These are phyloP conservation scores for Silurus asotus DNA, from an alignment of 2,113 vertebrate species.

Conservation along the genomic window DNA sequence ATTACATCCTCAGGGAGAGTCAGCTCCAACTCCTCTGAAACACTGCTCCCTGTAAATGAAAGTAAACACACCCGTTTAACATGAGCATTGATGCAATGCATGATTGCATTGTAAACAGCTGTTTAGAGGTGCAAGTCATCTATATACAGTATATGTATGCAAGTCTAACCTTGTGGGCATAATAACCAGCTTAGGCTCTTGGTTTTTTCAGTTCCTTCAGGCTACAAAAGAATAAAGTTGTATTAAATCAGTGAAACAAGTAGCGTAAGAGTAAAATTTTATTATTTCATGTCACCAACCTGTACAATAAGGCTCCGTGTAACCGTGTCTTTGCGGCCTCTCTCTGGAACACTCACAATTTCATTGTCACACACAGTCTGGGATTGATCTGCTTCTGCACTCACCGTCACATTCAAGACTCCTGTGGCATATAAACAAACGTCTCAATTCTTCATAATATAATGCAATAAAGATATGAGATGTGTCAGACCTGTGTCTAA, in stretches of 20 bases:
- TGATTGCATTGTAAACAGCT: neutral
- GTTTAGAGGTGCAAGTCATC: neutral
- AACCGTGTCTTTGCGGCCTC: conserved; percentile 76
- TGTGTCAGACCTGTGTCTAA: neutral
- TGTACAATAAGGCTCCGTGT: conserved; percentile 74
- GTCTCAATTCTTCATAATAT: conserved; percentile 27
- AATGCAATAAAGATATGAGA: neutral
- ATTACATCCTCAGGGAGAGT: conserved; percentile 55
- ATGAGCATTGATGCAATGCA: neutral
- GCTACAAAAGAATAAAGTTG: conserved; percentile 56
- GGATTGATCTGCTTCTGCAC: conserved; percentile 72
- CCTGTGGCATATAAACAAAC: conserved; percentile 66
- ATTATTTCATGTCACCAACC: conserved; percentile 62
- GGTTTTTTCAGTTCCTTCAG: conserved; percentile 71
- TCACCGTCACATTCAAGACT: conserved; percentile 72
- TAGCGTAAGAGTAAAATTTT: neutral
- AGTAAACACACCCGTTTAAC: neutral
- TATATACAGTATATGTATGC: neutral
- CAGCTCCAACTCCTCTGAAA: conserved; percentile 24
- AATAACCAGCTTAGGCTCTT: conserved; percentile 68
- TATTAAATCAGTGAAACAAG: neutral
- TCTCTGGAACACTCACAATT: conserved; percentile 71
- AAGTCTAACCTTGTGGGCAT: conserved; percentile 68
- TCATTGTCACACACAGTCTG: conserved; percentile 68
- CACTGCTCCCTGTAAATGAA: conserved; percentile 19